Evolutionary conservation across 2,113 vertebrate species (phyloP), one percentile per base, ranked within the genome.

Genomic region (Hippocampus comes): DNA sequence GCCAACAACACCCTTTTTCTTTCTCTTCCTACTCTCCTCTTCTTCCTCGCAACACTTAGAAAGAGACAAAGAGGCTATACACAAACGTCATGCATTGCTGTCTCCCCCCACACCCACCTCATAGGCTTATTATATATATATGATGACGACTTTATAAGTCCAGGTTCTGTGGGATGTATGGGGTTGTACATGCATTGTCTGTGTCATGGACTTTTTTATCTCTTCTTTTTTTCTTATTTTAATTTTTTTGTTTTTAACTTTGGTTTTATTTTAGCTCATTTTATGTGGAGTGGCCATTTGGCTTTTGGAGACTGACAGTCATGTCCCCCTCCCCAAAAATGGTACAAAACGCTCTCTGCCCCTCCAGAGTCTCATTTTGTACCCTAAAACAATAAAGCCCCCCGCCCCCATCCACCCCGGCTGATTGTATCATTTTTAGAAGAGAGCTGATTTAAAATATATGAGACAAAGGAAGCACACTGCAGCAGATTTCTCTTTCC

Each of bases 231-330:
- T 76, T 81, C 77, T 76, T 72, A 53, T 63, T 81, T 80, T 57
- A 18, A 18, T 15, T 69, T 38, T 41, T 63, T 1, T 38, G 49
- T 80, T 77, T 76, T 81, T 82, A 76, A 73, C 65, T 63, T 82
- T 78, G 1, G 49, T 86, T 88, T 89, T 86, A 86, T 84, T 84
- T 72, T 80, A 17, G 67, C 64, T 72, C n/a, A 73, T 87, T 85
- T 89, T 85, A 84, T 68, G 67, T 85, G 75, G 72, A 77, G 75
- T 75, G 25, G 21, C 74, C 63, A 66, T 68, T 55, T 55, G 63
- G 74, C 79, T 59, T 78, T 78, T 79, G 78, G 71, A 79, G 84
- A 78, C 67, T 80, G 87, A 90, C 89, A 91, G 89, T 90, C 89
- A 88, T 85, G 70, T 25, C 25, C 23, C 25, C 56, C 5, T 5